phyloP scores from a whole-genome alignment of 2,797 vertebrate species.

The Glyptemys insculpta region DNA sequence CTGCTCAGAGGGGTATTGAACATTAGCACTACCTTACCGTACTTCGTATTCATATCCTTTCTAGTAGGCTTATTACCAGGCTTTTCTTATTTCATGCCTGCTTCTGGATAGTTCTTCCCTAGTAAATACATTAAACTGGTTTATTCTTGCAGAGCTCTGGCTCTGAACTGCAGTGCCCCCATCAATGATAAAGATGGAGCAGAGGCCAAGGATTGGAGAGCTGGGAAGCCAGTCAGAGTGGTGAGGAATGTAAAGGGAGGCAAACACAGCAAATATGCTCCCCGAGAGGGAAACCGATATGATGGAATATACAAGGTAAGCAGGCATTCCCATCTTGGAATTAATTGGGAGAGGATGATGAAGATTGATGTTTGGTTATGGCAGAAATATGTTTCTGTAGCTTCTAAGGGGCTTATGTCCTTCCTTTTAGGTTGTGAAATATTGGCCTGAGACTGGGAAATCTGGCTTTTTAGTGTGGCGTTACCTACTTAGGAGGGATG shows the following conservation, averaged over 20 bases:
- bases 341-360: accelerated
- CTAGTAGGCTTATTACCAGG: not conserved
- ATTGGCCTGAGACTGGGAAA: constrained; percentile 97
- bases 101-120: not conserved
- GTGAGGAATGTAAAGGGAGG: constrained; percentile 94
- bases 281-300: constrained; percentile 95
- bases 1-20: not conserved
- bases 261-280: constrained; percentile 95
- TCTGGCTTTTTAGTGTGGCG: constrained; percentile 98
- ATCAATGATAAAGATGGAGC: constrained; percentile 93
- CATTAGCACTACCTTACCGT: not conserved
- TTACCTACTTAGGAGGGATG: constrained; percentile 93
- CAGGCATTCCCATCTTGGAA: accelerated
- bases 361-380: not conserved
- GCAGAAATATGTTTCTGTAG: accelerated
- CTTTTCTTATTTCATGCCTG: not conserved
- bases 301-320: constrained; percentile 97
- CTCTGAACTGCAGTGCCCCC: constrained; percentile 93
- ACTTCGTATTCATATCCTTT: not conserved
- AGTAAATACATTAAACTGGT: accelerated
- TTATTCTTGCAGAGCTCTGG: constrained; percentile 87
- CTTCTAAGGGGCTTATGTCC: accelerated
- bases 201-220: constrained; percentile 93
- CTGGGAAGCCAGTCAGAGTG: constrained; percentile 93
- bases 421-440: constrained; percentile 89